These are phyloP conservation scores for Erebia ligea DNA, from an alignment of 2,888 invertebrate species.

Conservation along the genomic window DNA sequence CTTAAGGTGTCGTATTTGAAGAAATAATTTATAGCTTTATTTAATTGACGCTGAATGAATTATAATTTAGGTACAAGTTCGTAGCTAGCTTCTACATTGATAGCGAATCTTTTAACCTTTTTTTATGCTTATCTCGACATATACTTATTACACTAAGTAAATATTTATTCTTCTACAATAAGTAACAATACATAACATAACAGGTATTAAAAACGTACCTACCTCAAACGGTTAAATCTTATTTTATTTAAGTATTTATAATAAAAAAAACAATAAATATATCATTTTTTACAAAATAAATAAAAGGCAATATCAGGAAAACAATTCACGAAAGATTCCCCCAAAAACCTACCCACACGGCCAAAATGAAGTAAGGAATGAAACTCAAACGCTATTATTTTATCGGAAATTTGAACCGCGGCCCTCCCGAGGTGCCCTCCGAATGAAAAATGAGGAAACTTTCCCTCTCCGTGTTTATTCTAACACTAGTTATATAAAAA, in stretches of 20 bases:
- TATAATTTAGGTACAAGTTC: neutral
- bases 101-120: neutral
- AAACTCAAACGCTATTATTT: conserved; percentile 49
- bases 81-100: no score
- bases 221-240: no score
- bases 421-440: conserved; percentile 59
- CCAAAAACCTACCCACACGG: conserved; percentile 26
- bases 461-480: conserved; percentile 76
- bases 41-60: neutral
- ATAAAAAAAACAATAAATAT: no score
- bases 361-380: conserved; percentile 61
- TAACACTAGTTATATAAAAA: conserved; percentile 73
- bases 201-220: no score
- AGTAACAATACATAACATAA: no score
- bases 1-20: conserved; percentile 10
- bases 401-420: conserved; percentile 69
- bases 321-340: conserved; percentile 18
- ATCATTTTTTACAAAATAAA: neutral
- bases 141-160: no score
- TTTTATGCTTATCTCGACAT: no score
- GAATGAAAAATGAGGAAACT: conserved; percentile 77
- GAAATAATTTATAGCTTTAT: conserved; percentile 3
- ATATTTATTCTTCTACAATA: no score
- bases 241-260: no score
- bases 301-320: conserved; percentile 11